phyloP scores from a whole-genome alignment of 2,113 vertebrate species.

The Sebastes fasciatus region DNA sequence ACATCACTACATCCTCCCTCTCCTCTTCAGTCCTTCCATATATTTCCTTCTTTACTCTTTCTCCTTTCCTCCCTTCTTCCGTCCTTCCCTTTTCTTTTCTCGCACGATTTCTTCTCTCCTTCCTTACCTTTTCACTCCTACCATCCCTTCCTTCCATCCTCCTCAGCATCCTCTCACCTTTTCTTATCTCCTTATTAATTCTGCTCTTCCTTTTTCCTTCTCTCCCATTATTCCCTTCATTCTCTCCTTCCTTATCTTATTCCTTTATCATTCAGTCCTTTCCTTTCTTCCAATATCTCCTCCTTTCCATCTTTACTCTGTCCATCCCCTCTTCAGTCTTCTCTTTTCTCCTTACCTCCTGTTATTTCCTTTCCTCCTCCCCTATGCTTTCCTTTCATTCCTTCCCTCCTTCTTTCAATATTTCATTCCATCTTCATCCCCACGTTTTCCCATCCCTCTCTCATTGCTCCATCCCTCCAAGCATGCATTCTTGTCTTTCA shows the following conservation, averaged over 20 bases:
- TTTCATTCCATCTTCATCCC: not conserved
- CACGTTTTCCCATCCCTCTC: not conserved
- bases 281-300: not conserved
- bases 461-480: constrained; percentile 4
- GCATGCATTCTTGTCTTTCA: not conserved
- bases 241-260: not conserved
- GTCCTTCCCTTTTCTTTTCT: not conserved
- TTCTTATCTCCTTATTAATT: not conserved
- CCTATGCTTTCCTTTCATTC: not conserved
- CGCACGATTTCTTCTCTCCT: not conserved
- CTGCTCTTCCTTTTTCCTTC: not conserved
- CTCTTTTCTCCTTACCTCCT: not conserved
- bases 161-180: not conserved
- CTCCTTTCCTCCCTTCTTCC: not conserved
- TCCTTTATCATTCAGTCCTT: not conserved
- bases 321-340: not conserved
- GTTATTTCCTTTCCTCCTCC: not conserved
- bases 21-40: not conserved
- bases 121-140: not conserved
- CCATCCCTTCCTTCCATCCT: not conserved
- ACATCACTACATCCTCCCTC: constrained; percentile 20
- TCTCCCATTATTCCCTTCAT: not conserved
- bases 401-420: not conserved
- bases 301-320: no score
- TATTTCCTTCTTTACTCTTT: not conserved